Conservation (phyloP, 2,888 invertebrate genomes). For the Plagiodera versicolora region DNA sequence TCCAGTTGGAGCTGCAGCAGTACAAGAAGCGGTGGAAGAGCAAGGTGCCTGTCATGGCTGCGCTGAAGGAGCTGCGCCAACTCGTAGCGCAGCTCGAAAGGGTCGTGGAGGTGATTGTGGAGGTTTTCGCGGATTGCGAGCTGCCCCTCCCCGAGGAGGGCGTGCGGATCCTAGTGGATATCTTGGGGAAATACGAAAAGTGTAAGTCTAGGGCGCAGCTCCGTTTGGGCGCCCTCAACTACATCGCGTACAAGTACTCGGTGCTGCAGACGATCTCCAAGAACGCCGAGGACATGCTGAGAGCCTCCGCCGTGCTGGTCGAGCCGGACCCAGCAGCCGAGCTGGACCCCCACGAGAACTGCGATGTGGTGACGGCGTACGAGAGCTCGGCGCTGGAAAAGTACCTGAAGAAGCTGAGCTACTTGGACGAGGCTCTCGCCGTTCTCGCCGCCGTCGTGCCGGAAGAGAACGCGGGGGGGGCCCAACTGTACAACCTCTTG, state of each 20-base stretch:
- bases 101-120: slow-evolving; percentile 32
- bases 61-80: slow-evolving; percentile 36
- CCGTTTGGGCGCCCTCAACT: slow-evolving; percentile 37
- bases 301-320: slow-evolving; percentile 13
- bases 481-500: slow-evolving; percentile 27
- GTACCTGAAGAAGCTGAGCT: slow-evolving; percentile 29
- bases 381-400: slow-evolving; percentile 39
- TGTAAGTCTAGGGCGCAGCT: slow-evolving; percentile 29
- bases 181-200: slow-evolving; percentile 31
- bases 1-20: slow-evolving; percentile 38
- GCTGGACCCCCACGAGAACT: slow-evolving; percentile 42
- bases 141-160: slow-evolving; percentile 31
- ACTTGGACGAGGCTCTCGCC: slow-evolving; percentile 35
- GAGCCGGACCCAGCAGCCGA: slow-evolving; percentile 11
- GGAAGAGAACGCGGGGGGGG: slow-evolving; percentile 10
- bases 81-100: slow-evolving; percentile 33
- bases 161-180: slow-evolving; percentile 21
- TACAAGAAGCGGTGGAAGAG: slow-evolving; percentile 44
- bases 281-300: slow-evolving; percentile 41
- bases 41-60: slow-evolving; percentile 38
- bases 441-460: slow-evolving; percentile 26
- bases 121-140: slow-evolving; percentile 37
- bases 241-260: slow-evolving; percentile 36
- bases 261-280: slow-evolving; percentile 32
- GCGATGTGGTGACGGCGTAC: slow-evolving; percentile 43